Base-by-base conservation (phyloP, 1,140 invertebrate species). In the Drosophila lacteicornis region DNA sequence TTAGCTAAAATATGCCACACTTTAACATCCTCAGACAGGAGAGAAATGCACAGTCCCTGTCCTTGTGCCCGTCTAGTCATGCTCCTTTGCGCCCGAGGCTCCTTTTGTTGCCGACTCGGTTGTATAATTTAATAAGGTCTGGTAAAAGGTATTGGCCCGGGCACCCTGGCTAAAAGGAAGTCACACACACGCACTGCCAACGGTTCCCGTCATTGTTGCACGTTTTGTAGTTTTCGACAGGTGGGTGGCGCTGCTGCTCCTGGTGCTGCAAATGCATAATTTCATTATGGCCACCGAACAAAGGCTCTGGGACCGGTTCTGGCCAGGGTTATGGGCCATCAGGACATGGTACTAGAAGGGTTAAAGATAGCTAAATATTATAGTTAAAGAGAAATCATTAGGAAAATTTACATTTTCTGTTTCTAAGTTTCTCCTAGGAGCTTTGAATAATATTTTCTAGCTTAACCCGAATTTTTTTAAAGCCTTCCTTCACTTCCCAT, bases 111-210 rank as follows among this genome's bases (percentile, higher is more conserved):
- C 49, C 69, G 56, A 65, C 65, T 80, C 47, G 73, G 62, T 61
- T 82, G 80, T 87, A 87, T 86, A 86, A 86, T 80, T 86, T 86
- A 86, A 86, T 86, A 88, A 88, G 80, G 76, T 77, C 74, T 69
- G 65, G 47, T 78, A 69, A 83, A 87, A 86, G 85, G 80, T 79
- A 87, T 79, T 87, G 75, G 75, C 55, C 63, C 59, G 19, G 59
- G 59, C 63, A 65, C 60, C 68, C 75, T 11, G 60, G 55, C 68
- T 59, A 47, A 79, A 74, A 78, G 75, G 75, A 78, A 78, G 56
- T 46, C 43, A 67, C 55, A 58, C 13, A 56, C 19, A 53, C 74
- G 46, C 46, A 51, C 57, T 51, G 55, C 4, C 30, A 50, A 45
- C 30, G 25, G 45, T 47, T 45, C 19, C 49, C 68, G 33, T 60